These are phyloP conservation scores for Carassius gibelio DNA, from an alignment of 2,113 vertebrate genomes.

Conservation along the genomic window DNA sequence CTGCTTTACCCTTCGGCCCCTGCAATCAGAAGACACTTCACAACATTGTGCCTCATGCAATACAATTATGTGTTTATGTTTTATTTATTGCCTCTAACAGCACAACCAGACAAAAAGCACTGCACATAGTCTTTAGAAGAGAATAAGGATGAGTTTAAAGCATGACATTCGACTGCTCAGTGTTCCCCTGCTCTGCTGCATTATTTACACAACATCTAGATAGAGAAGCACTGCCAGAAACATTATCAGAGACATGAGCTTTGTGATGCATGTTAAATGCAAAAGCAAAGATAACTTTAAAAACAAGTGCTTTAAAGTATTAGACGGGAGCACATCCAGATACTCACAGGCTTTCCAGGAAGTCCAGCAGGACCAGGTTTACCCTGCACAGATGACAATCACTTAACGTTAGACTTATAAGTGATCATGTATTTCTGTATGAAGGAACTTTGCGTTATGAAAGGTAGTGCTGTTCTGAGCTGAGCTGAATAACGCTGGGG, in stretches of 20 bases:
- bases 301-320: not conserved
- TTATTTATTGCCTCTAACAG: not conserved
- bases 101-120: too few species aligned
- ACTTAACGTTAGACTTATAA: constrained; percentile 48
- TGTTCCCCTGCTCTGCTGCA: not conserved
- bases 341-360: constrained; percentile 86
- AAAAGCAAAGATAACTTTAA: not conserved
- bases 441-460: too few species aligned
- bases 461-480: not conserved
- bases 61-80: not conserved
- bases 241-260: not conserved
- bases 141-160: not conserved
- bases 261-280: not conserved
- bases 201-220: not conserved
- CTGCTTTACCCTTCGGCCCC: constrained; percentile 87
- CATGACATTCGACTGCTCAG: not conserved
- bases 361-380: constrained; percentile 88
- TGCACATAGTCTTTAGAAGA: not conserved
- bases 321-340: not conserved
- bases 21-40: constrained; percentile 56
- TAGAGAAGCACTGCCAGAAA: constrained; percentile 67
- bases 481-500: constrained; percentile 41
- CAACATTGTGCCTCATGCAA: not conserved
- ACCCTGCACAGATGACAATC: constrained; percentile 76
- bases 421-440: not conserved